Percentiles rank a stretch among this genome's conserved stretches.
phyloP scores from a whole-genome alignment of 1,140 invertebrate species.

The Saccostrea cuccullata region DNA sequence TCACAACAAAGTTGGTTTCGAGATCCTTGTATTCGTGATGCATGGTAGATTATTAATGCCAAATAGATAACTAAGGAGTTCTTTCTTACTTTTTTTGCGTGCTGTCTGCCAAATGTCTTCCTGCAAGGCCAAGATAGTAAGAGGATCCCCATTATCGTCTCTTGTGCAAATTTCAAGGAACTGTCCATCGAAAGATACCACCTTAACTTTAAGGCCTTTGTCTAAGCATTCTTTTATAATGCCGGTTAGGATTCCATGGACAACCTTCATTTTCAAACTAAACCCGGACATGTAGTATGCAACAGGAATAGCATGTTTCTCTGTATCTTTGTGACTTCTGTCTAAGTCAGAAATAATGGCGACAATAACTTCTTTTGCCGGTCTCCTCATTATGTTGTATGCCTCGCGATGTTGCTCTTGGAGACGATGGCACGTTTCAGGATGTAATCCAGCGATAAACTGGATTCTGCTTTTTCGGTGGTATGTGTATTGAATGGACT shows the following conservation, averaged over 20 bases:
- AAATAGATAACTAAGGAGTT: neutral
- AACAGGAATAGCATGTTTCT: neutral
- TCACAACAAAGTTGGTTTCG: neutral
- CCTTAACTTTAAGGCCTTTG: neutral
- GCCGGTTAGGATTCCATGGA: neutral
- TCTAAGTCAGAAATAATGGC: conserved; percentile 16
- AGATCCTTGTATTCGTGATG: neutral
- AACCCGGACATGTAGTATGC: conserved; percentile 2
- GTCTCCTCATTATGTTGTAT: neutral
- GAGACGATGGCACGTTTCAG: neutral
- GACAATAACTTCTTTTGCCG: neutral
- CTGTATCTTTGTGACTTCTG: neutral
- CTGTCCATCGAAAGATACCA: neutral
- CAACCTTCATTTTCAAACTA: neutral
- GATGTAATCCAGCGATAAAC: neutral
- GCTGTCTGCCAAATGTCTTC: neutral
- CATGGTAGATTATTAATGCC: neutral
- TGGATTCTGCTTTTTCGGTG: neutral
- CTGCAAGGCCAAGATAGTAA: neutral
- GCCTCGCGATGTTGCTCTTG: neutral
- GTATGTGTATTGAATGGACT: no score
- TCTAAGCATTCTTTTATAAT: neutral
- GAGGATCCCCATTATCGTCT: neutral
- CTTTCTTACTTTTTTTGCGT: neutral
- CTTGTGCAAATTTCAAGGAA: neutral